Evolutionary conservation across 2,797 vertebrate genomes (phyloP), one percentile per base, ranked within the genome.

Genomic region (Hydrophis major): DNA sequence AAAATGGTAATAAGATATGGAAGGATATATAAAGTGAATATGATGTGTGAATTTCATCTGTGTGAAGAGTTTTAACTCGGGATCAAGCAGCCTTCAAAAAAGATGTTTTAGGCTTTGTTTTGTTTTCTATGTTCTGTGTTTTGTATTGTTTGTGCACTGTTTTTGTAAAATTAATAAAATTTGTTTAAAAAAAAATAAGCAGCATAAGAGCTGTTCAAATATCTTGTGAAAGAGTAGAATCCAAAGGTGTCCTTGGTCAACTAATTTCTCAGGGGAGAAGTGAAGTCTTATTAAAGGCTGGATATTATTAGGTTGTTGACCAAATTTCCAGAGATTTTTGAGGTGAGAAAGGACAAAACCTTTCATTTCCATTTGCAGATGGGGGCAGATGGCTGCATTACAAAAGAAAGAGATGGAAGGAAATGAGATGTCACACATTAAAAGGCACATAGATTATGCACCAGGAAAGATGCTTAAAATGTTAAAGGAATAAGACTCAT

Each of bases 131-230:
- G 37, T 37, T 37, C 37, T 37, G 37, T 37, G 37, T 37, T 37
- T 37, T 37, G 37, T 37, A 37, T 37, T 37, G 37, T 37, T 37
- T 37, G 37, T 37, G 37, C 37, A 37, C 37, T 37, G 37, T 37
- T 37, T 37, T 37, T 37, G 37, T 37, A 37, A 37, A 37, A 37
- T 37, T 37, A 37, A 37, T 37, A 37, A 37, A 37, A 37, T 37
- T 37, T 37, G 37, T 37, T 37, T 37, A 37, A 37, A 37, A 37
- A 37, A 37, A 37, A 93, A 89, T 95, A 97, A 97, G 96, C 93
- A 96, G 96, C 94, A 96, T 96, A 96, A 97, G 95, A 94, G 94
- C 97, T 97, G 96, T 97, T 98, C 96, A 97, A 98, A 97, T 96
- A 97, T 60, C 97, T 97, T n/a, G 96, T 95, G 97, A 97, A 98